Evolutionary conservation across 1,140 invertebrate genomes (phyloP).

Genomic region (Eumeta japonica): DNA sequence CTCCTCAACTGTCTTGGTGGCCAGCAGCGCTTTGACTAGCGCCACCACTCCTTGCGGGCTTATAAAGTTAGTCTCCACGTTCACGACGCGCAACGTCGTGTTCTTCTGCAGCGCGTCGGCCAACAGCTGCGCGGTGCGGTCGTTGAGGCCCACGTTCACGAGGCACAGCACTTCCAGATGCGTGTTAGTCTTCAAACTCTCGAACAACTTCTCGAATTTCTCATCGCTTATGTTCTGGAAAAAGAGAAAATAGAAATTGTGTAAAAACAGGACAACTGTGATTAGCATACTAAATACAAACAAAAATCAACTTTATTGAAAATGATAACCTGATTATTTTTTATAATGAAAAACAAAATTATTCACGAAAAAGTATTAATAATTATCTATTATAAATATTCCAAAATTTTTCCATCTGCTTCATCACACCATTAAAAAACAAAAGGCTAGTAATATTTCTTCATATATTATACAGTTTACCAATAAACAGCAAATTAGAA

Average conservation of each 20-base stretch:
- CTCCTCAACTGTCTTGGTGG: constrained; percentile 85
- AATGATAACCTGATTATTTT: too few species aligned
- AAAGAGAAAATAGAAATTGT: constrained; percentile 8
- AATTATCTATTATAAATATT: too few species aligned
- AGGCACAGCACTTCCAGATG: constrained; percentile 88
- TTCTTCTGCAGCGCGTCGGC: constrained; percentile 85
- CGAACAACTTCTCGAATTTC: constrained; percentile 87
- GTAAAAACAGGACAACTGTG: too few species aligned
- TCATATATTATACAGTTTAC: too few species aligned
- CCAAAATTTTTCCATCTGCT: too few species aligned
- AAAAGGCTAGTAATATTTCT: too few species aligned
- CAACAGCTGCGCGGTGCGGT: constrained; percentile 80
- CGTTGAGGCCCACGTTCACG: constrained; percentile 90
- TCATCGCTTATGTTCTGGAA: constrained; percentile 95
- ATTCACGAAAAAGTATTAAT: too few species aligned
- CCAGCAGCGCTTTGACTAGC: constrained; percentile 81
- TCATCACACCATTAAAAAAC: too few species aligned
- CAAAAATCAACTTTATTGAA: too few species aligned
- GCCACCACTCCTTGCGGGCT: constrained; percentile 79
- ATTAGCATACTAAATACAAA: too few species aligned
- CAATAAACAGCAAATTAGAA: too few species aligned
- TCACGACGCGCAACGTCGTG: constrained; percentile 83
- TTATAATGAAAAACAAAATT: too few species aligned
- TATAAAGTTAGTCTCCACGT: constrained; percentile 96
- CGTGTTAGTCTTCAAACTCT: constrained; percentile 85